Evolutionary conservation across 2,113 vertebrate genomes (phyloP).

Genomic region (Phrynosoma blainvillii): DNA sequence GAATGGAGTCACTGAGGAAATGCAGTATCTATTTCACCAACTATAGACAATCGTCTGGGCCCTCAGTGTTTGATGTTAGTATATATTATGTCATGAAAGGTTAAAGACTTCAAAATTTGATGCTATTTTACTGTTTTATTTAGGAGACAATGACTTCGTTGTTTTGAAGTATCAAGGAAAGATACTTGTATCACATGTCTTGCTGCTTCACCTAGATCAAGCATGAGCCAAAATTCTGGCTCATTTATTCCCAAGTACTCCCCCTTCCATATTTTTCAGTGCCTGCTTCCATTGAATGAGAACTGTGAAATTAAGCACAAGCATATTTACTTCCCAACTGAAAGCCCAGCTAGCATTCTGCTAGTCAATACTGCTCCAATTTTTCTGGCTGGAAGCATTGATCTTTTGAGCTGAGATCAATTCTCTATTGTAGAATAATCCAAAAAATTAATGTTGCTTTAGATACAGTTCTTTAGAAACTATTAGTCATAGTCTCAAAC

Average conservation of each 20-base stretch:
- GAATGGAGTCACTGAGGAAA: neutral
- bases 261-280: neutral
- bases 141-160: neutral
- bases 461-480: neutral
- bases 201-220: neutral
- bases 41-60: neutral
- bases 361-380: neutral
- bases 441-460: no score
- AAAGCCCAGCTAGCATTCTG: neutral
- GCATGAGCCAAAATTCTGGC: neutral
- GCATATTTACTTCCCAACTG: neutral
- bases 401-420: neutral
- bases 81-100: neutral
- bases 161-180: neutral
- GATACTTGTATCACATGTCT: neutral
- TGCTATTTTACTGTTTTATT: neutral
- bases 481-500: no score
- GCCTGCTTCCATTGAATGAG: neutral
- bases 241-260: neutral
- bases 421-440: no score
- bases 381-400: neutral
- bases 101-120: neutral
- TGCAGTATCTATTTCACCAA: neutral
- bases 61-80: neutral
- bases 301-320: neutral